A percentile compares a stretch with the other conserved stretches of the same genome.
phyloP scores from a whole-genome alignment of 2,797 vertebrate species.

The Tapera naevia region DNA sequence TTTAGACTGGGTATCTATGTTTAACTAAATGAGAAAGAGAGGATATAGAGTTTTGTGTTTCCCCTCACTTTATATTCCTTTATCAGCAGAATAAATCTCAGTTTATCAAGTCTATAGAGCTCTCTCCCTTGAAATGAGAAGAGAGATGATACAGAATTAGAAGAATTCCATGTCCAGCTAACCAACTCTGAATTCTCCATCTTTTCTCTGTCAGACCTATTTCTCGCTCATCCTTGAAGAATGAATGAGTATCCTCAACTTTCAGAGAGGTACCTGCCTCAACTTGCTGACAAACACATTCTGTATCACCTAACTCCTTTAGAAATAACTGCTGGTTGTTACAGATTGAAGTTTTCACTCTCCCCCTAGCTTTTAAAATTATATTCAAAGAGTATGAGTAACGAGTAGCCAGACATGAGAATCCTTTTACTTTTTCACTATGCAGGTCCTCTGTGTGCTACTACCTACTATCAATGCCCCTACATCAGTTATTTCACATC shows the following conservation, averaged over 20 bases:
- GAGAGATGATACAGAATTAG: neutral
- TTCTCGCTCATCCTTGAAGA: neutral
- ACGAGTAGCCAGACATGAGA: neutral
- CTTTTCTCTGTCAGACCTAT: neutral
- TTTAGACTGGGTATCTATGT: neutral
- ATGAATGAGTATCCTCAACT: neutral
- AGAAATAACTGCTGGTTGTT: neutral
- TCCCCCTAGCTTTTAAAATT: neutral
- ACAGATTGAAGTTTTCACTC: neutral
- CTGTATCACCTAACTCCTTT: neutral
- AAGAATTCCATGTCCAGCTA: neutral
- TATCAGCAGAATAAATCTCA: neutral
- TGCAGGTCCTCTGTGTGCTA: neutral
- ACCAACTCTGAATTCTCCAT: neutral
- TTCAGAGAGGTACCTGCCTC: neutral
- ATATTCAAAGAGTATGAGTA: neutral
- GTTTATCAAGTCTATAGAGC: neutral
- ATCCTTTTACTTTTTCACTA: neutral
- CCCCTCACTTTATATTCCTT: neutral
- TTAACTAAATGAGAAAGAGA: neutral
- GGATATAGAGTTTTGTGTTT: neutral
- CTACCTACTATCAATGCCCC: neutral
- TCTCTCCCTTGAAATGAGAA: neutral
- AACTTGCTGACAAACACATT: neutral
- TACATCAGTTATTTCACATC: neutral